These are phyloP conservation scores for Schizopygopsis malacanthus DNA, from an alignment of 2,797 vertebrate genomes.

Conservation along the genomic window DNA sequence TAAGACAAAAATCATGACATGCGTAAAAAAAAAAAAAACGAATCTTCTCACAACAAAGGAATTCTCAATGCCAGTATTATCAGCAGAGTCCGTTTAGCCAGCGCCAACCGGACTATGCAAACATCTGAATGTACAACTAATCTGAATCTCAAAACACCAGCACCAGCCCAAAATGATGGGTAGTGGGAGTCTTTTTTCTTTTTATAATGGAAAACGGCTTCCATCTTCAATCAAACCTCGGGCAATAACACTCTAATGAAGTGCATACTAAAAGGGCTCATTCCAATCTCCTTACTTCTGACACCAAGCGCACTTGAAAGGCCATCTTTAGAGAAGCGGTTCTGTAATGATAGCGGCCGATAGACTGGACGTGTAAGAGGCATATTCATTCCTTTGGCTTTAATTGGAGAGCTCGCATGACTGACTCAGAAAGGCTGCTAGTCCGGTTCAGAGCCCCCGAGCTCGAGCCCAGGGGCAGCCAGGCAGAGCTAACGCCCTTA, in stretches of 20 bases:
- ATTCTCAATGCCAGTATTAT: slow-evolving; percentile 45
- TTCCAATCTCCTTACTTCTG: slow-evolving; percentile 50
- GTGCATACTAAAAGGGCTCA: slow-evolving; percentile 51
- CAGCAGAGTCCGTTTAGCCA: slow-evolving; percentile 8
- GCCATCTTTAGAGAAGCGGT: slow-evolving; percentile 45
- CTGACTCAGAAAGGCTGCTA: slow-evolving; percentile 61
- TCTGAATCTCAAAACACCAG: neutral
- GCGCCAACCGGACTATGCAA: neutral
- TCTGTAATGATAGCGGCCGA: slow-evolving; percentile 46
- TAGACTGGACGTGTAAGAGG: slow-evolving; percentile 41
- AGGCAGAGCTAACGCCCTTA: slow-evolving; percentile 56
- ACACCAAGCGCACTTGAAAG: slow-evolving; percentile 48
- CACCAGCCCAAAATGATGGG: neutral
- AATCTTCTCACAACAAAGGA: slow-evolving; percentile 35
- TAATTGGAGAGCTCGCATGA: slow-evolving; percentile 58
- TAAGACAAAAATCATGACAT: slow-evolving; percentile 68
- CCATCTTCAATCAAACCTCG: slow-evolving; percentile 43
- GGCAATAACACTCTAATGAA: slow-evolving; percentile 50
- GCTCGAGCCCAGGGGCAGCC: slow-evolving; percentile 65
- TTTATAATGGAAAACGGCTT: neutral
- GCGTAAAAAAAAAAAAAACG: slow-evolving; percentile 2
- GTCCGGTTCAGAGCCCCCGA: slow-evolving; percentile 67
- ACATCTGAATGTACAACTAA: slow-evolving; percentile 26
- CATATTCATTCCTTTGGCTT: slow-evolving; percentile 54
- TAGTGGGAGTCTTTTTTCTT: neutral